A percentile compares a stretch with the other conserved stretches of the same genome.
Conservation (phyloP, 2,113 vertebrate genomes). For the Crypturellus undulatus region DNA sequence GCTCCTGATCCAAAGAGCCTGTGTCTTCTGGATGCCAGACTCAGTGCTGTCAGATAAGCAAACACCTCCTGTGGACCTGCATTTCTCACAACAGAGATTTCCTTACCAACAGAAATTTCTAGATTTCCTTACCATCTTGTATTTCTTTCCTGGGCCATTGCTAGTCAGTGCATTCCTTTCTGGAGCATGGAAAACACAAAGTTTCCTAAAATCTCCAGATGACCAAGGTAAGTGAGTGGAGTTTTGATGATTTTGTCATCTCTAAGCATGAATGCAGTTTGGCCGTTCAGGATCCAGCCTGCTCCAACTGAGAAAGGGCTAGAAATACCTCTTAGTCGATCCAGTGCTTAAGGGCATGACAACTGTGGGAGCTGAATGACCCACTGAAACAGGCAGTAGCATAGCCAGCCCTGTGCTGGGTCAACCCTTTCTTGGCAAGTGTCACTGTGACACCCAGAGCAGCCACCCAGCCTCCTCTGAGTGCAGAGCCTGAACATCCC, state of each 20-base stretch:
- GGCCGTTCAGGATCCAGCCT: background rate
- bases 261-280: background rate
- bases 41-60: background rate
- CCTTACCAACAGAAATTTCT: no score
- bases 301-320: background rate
- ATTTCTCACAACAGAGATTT: background rate
- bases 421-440: rapidly evolving
- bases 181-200: background rate
- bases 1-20: background rate
- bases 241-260: background rate
- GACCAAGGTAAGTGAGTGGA: background rate
- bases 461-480: background rate
- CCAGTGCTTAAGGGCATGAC: background rate
- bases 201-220: background rate
- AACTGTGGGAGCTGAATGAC: background rate
- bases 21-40: background rate
- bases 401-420: rapidly evolving
- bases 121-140: background rate
- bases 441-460: background rate
- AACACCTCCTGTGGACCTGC: background rate
- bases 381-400: rapidly evolving
- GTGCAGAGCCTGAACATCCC: background rate
- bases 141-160: background rate
- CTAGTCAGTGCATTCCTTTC: background rate
- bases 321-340: background rate